phyloP scores from a whole-genome alignment of 2,113 vertebrate genomes.

The Nothocercus nigrocapillus region DNA sequence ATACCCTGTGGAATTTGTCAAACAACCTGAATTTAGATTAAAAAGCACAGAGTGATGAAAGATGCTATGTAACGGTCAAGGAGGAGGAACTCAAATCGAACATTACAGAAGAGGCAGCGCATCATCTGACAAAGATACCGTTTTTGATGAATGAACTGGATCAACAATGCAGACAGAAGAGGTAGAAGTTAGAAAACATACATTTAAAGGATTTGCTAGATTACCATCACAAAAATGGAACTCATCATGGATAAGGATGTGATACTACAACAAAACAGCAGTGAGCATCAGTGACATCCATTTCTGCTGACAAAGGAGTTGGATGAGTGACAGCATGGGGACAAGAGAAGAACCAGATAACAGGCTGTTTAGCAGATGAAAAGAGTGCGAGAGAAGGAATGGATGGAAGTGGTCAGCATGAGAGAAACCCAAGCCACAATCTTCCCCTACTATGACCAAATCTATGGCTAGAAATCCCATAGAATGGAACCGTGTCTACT shows the following conservation, averaged over 20 bases:
- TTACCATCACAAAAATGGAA: not conserved
- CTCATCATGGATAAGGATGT: not conserved
- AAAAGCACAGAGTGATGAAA: not conserved
- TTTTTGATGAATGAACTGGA: not conserved
- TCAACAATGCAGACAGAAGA: not conserved
- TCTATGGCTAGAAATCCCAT: not conserved
- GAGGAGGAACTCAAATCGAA: not conserved
- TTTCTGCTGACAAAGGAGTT: not conserved
- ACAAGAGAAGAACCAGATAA: not conserved
- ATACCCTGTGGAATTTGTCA: not conserved
- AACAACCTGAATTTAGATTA: not conserved
- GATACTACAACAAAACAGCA: not conserved
- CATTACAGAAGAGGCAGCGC: not conserved
- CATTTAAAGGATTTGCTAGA: not conserved
- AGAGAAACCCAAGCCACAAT: not conserved
- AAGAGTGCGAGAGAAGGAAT: not conserved
- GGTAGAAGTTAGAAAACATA: fast-evolving
- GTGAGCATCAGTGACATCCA: not conserved
- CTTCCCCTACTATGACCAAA: not conserved
- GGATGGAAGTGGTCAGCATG: not conserved
- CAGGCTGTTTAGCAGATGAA: not conserved
- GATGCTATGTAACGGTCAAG: not conserved
- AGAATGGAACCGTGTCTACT: not conserved
- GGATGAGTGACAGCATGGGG: not conserved
- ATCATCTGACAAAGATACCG: not conserved